Conservation (phyloP, 2,797 vertebrate species). For the Leptatherina wallacei region DNA sequence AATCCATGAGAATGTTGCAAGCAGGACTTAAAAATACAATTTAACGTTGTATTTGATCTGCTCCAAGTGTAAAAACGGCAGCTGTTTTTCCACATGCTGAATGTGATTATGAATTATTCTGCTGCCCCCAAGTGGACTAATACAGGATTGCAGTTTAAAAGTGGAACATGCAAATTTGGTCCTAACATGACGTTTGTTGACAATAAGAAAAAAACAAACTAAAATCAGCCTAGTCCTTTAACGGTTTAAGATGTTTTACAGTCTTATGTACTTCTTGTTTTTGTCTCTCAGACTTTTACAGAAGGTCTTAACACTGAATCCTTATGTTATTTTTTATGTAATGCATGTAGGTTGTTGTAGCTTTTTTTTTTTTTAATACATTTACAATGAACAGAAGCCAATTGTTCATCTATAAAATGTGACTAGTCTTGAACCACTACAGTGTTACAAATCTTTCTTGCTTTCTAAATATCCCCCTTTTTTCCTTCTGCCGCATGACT, state of each 20-base stretch:
- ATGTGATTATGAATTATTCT: not conserved
- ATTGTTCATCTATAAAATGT: constrained; percentile 4
- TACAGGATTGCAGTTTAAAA: not conserved
- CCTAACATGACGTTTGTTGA: constrained; percentile 33
- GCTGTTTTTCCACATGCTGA: not conserved
- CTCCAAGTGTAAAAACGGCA: not conserved
- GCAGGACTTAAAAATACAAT: not conserved
- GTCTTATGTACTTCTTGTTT: constrained; percentile 33
- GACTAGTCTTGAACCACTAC: not conserved
- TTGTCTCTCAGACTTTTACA: constrained; percentile 4
- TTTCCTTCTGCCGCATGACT: constrained; percentile 37
- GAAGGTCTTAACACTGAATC: constrained; percentile 47
- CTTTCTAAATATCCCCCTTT: constrained; percentile 6
- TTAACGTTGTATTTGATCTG: not conserved
- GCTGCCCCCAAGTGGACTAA: constrained; percentile 8
- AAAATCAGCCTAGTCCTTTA: not conserved
- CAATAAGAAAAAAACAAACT: constrained; percentile 19
- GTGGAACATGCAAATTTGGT: not conserved
- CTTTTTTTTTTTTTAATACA: not conserved
- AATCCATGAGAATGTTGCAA: not conserved
- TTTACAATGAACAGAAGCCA: not conserved
- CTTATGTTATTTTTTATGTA: constrained; percentile 2
- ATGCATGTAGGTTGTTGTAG: constrained; percentile 4
- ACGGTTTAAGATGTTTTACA: constrained; percentile 24
- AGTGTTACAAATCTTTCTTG: constrained; percentile 11